These are phyloP conservation scores for Enoplolaimus lenunculus DNA, from an alignment of 2,888 invertebrate genomes.

Conservation along the genomic window DNA sequence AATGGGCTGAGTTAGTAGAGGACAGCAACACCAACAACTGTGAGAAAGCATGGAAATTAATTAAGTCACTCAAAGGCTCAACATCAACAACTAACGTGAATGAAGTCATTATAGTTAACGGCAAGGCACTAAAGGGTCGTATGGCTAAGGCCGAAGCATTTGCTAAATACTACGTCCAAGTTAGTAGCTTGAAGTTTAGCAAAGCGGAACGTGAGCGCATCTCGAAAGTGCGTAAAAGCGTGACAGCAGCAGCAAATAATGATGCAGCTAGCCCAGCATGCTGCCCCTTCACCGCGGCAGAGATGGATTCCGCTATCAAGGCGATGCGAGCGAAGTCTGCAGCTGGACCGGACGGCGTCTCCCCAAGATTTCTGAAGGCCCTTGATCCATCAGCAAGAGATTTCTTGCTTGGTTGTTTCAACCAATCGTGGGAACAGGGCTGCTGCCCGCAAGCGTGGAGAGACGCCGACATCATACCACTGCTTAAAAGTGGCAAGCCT, in stretches of 20 bases:
- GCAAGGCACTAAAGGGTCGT: not conserved
- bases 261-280: not conserved
- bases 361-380: not conserved
- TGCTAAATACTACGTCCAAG: not conserved
- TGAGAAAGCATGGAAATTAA: not conserved
- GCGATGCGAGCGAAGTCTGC: not conserved
- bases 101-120: not conserved
- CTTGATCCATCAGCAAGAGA: not conserved
- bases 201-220: not conserved
- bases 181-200: not conserved
- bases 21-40: not conserved
- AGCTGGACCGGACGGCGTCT: not conserved
- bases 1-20: not conserved
- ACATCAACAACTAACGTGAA: not conserved
- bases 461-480: not conserved
- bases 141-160: not conserved
- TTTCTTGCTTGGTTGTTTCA: not conserved
- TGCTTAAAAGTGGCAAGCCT: not conserved
- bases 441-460: no score
- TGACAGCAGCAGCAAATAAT: not conserved
- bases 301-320: not conserved
- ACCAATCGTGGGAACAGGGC: no score
- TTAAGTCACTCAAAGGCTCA: not conserved
- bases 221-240: not conserved
- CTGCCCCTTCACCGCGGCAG: not conserved